A percentile compares a stretch with the other conserved stretches of the same genome.
Evolutionary conservation across 2,113 vertebrate genomes (phyloP).

Genomic region (Kryptolebias marmoratus): DNA sequence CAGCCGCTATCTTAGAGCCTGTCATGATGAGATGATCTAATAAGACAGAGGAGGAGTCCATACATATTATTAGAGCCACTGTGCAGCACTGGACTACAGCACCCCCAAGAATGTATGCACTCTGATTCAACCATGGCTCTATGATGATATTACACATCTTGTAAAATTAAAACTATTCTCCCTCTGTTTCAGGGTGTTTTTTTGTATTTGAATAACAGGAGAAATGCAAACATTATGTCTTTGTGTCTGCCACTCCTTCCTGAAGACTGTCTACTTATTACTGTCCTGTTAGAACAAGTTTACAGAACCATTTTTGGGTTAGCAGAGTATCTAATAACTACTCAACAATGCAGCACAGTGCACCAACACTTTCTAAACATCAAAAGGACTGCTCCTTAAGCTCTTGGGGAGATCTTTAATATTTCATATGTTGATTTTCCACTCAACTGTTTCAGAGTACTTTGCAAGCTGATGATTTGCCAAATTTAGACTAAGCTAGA

Average conservation of each 20-base stretch:
- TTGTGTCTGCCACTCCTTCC: background rate
- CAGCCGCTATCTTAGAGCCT: slow-evolving; percentile 55
- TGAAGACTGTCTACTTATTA: slow-evolving; percentile 5
- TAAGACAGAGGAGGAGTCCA: slow-evolving; percentile 66
- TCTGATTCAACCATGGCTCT: slow-evolving; percentile 19
- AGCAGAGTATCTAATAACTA: slow-evolving; percentile 31
- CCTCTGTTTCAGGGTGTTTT: background rate
- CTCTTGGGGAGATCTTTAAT: slow-evolving; percentile 53
- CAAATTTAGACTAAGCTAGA: slow-evolving; percentile 36
- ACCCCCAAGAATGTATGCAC: slow-evolving; percentile 24
- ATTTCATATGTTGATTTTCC: slow-evolving; percentile 67
- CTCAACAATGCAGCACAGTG: slow-evolving; percentile 42
- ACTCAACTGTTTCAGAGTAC: slow-evolving; percentile 50
- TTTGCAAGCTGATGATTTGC: slow-evolving; percentile 29
- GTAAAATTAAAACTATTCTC: background rate
- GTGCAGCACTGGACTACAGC: slow-evolving; percentile 49
- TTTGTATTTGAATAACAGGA: background rate
- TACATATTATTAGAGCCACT: slow-evolving; percentile 50
- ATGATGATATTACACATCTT: background rate
- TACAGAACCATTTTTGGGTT: slow-evolving; percentile 33
- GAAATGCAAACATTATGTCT: background rate
- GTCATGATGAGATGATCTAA: slow-evolving; percentile 68
- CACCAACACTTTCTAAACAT: slow-evolving; percentile 45
- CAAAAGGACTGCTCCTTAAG: slow-evolving; percentile 50
- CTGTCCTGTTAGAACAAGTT: slow-evolving; percentile 19